phyloP scores from a whole-genome alignment of 2,113 vertebrate species.

The Engraulis encrasicolus region DNA sequence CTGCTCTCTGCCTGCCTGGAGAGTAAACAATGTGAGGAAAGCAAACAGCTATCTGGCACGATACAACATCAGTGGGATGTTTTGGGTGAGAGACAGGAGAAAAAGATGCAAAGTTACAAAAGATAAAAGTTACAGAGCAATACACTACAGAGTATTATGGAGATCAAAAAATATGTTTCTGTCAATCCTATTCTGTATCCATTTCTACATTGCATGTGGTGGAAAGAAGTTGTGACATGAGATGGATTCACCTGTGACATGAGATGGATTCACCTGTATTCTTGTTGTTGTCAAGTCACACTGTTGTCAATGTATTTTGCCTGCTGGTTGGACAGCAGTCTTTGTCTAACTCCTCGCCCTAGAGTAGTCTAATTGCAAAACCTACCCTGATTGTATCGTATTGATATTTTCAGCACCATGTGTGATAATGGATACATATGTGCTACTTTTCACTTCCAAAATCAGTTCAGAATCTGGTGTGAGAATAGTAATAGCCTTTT shows the following conservation, averaged over 20 bases:
- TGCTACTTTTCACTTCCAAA: not conserved
- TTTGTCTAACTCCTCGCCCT: not conserved
- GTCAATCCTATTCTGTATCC: not conserved
- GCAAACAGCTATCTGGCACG: not conserved
- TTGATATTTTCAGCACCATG: not conserved
- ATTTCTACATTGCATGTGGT: not conserved
- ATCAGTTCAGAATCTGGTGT: not conserved
- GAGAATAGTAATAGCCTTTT: not conserved
- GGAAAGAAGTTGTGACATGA: not conserved
- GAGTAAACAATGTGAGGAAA: conserved; percentile 40
- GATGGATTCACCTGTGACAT: not conserved
- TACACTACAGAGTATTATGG: not conserved
- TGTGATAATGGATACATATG: not conserved
- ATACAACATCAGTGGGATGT: not conserved
- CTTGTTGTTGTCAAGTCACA: not conserved
- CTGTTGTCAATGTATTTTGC: not conserved
- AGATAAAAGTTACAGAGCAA: not conserved
- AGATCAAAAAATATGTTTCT: not conserved
- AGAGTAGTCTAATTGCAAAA: not conserved
- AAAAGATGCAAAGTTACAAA: not conserved
- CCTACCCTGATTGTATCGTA: not conserved
- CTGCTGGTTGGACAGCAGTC: not conserved
- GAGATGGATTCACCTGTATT: not conserved
- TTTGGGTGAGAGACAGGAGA: not conserved
- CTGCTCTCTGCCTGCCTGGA: not conserved